phyloP scores from a whole-genome alignment of 2,888 invertebrate species.

The Epinotia demarniana region DNA sequence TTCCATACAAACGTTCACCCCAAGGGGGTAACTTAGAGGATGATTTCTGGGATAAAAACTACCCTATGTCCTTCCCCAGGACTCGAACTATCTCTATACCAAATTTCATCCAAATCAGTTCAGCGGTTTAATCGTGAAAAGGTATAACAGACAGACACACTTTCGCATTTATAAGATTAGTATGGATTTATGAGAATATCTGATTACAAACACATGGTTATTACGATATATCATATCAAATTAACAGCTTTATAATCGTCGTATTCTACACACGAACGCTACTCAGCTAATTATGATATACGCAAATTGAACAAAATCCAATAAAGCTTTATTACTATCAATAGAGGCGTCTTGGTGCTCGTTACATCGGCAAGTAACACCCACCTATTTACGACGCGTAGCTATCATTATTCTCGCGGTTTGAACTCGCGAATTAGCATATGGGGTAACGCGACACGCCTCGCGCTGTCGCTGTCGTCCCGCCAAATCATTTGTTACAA shows the following conservation, averaged over 20 bases:
- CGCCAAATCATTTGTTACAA: constrained; percentile 74
- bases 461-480: constrained; percentile 52
- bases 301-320: constrained; percentile 42
- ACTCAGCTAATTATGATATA: constrained; percentile 26
- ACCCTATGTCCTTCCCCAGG: too few relatives aligned
- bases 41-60: too few relatives aligned
- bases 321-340: constrained; percentile 36
- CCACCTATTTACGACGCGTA: constrained; percentile 19
- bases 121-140: too few relatives aligned
- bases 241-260: constrained; percentile 1
- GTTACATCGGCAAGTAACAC: constrained; percentile 26
- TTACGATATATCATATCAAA: constrained; percentile 1
- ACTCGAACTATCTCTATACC: too few relatives aligned
- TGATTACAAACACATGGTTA: neutral
- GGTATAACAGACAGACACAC: too few relatives aligned
- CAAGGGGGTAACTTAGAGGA: too few relatives aligned
- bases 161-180: too few relatives aligned
- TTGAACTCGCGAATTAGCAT: constrained; percentile 44
- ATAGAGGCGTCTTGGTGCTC: constrained; percentile 35
- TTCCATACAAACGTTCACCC: too few relatives aligned
- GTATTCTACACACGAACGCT: constrained; percentile 25
- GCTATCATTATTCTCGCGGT: constrained; percentile 44
- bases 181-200: neutral
- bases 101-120: too few relatives aligned
- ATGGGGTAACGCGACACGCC: constrained; percentile 48